Evolutionary conservation across 2,888 invertebrate genomes (phyloP), one percentile per base, ranked within the genome.

Genomic region (Selenia dentaria): DNA sequence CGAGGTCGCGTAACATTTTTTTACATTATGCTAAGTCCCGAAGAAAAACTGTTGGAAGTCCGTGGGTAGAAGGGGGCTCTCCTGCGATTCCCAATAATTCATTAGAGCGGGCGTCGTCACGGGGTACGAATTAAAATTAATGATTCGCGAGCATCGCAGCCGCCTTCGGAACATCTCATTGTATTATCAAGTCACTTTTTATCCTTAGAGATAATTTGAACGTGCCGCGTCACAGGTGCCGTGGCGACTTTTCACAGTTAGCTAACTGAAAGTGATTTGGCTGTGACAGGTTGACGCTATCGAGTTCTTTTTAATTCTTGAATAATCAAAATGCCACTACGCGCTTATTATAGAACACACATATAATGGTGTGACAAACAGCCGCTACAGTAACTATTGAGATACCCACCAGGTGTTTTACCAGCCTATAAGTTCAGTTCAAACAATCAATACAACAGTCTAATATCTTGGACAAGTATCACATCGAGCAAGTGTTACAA

Each of bases 51-150:
- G 79, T 76, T 71, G 74, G 69, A 81, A 76, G 79, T 79, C 70
- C 72, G 68, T 61, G 69, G 77, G 74, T 62, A 70, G 63, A 64
- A 79, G 70, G 74, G 68, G 70, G 69, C 64, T 74, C 79, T 82
- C 74, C 73, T 73, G 75, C 84, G 83, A 87, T 88, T 84, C 83
- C 87, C 89, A 85, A 89, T 90, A 88, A 89, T 88, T 89, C 89
- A 90, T 90, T 89, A 90, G 74, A 80, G 81, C 77, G 70, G 71
- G 74, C 81, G 83, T 71, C 81, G 80, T 85, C 87, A 81, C 84
- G 82, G 82, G 81, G 78, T 76, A 78, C 83, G 87, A 90, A 90
- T 90, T 90, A 89, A 89, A 89, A 89, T 90, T 89, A 88, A 90
- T 90, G 90, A 89, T 86, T 84, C 83, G 86, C 76, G 78, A 83